Percentiles rank a stretch among this genome's conserved stretches.
phyloP scores from a whole-genome alignment of 2,113 vertebrate genomes.

The Cichladusa arquata region DNA sequence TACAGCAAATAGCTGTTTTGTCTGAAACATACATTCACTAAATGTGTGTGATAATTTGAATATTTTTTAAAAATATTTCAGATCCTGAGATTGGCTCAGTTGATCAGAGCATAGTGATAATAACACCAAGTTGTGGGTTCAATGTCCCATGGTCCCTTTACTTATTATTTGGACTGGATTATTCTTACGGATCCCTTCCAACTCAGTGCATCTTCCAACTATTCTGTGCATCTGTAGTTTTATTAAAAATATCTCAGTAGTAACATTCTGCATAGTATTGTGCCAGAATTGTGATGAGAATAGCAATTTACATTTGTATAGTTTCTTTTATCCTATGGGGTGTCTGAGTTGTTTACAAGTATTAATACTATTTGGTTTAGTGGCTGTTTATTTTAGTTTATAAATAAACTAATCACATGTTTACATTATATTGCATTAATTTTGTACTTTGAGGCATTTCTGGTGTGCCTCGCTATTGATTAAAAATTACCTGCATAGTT shows the following conservation, averaged over 20 bases:
- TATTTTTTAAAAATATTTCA: not conserved
- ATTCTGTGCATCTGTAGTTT: not conserved
- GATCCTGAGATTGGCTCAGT: not conserved
- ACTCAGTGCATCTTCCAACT: not conserved
- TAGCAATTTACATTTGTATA: not conserved
- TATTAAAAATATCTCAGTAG: not conserved
- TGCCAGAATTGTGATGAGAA: not conserved
- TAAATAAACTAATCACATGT: not conserved
- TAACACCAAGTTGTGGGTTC: not conserved
- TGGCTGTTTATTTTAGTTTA: not conserved
- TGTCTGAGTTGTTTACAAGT: not conserved
- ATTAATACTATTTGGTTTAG: not conserved
- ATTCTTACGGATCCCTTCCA: not conserved
- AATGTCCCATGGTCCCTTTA: not conserved
- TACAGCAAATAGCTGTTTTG: not conserved
- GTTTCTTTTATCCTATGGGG: not conserved
- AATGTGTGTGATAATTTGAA: not conserved
- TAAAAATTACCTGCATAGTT: not conserved
- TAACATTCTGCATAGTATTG: not conserved
- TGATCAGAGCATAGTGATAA: not conserved
- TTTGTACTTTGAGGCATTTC: not conserved
- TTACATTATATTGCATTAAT: not conserved
- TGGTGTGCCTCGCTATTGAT: not conserved
- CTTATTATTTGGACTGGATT: not conserved
- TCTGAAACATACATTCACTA: not conserved